Conservation (phyloP, 37 sponge, comb jelly and placozoan species). For the Geodia barretti region DNA sequence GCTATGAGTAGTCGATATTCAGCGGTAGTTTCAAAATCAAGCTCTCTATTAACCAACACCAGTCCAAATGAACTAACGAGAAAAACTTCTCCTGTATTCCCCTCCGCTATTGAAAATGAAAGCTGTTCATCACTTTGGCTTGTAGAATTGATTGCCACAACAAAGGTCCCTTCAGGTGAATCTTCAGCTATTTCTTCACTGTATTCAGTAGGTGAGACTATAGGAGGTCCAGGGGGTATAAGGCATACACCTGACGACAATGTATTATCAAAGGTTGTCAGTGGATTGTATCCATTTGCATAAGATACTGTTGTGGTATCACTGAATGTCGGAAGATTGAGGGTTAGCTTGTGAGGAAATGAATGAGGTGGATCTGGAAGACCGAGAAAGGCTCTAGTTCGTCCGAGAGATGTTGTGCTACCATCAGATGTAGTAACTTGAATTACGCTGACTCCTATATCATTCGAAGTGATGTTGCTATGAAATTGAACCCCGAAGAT, state of each 20-base stretch:
- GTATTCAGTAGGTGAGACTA: conserved; percentile 11
- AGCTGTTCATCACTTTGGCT: conserved; percentile 9
- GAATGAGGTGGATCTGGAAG: conserved; percentile 47
- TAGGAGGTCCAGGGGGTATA: conserved; percentile 25
- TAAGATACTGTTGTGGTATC: conserved; percentile 6
- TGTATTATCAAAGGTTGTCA: conserved; percentile 31
- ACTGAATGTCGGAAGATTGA: conserved; percentile 14
- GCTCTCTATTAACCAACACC: not conserved
- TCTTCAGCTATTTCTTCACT: conserved; percentile 22
- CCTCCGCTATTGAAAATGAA: conserved; percentile 9
- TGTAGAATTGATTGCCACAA: conserved; percentile 36
- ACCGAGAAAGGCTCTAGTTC: conserved; percentile 61
- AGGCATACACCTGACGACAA: conserved; percentile 32
- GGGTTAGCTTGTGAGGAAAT: conserved; percentile 32
- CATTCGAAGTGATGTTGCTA: conserved; percentile 47
- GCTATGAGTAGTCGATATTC: conserved; percentile 26
- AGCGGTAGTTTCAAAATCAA: conserved; percentile 42
- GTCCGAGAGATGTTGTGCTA: conserved; percentile 12
- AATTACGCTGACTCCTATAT: conserved; percentile 66
- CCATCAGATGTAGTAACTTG: conserved; percentile 32
- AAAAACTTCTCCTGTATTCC: not conserved
- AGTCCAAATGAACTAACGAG: conserved; percentile 5
- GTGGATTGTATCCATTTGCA: conserved; percentile 64
- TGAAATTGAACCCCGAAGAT: conserved; percentile 26
- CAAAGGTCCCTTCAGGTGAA: conserved; percentile 10